Percentiles rank a stretch among this genome's conserved stretches.
Evolutionary conservation across 2,888 invertebrate species (phyloP).

Genomic region (Tachina grossa): DNA sequence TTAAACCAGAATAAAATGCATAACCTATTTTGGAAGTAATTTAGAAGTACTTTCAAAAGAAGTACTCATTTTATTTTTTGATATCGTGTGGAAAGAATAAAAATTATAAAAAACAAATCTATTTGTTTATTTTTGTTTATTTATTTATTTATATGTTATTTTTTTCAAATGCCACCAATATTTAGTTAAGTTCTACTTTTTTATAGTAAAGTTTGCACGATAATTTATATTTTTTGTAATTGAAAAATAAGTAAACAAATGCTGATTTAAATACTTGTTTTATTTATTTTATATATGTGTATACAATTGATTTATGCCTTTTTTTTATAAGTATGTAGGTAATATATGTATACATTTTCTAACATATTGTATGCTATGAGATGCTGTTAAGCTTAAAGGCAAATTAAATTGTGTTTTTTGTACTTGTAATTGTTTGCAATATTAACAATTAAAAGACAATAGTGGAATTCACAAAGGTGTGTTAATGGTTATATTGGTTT

Average conservation of each 20-base stretch:
- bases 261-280: too few species aligned
- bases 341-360: too few species aligned
- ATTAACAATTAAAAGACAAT: neutral
- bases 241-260: neutral
- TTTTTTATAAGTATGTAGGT: too few species aligned
- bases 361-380: neutral
- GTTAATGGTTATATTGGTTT: too few species aligned
- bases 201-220: neutral
- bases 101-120: conserved; percentile 1
- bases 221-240: neutral
- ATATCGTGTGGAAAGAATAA: neutral
- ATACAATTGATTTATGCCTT: too few species aligned
- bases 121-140: conserved; percentile 21
- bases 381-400: neutral
- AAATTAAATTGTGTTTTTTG: neutral
- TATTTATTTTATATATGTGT: too few species aligned
- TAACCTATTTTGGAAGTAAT: too few species aligned
- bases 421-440: neutral
- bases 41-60: too few species aligned
- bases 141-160: neutral
- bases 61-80: too few species aligned
- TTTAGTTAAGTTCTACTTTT: neutral
- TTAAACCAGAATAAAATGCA: too few species aligned
- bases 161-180: conserved; percentile 20
- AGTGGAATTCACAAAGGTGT: neutral